Evolutionary conservation across 92 coral and sea anemone genomes (phyloP).

Genomic region (Desmophyllum pertusum): DNA sequence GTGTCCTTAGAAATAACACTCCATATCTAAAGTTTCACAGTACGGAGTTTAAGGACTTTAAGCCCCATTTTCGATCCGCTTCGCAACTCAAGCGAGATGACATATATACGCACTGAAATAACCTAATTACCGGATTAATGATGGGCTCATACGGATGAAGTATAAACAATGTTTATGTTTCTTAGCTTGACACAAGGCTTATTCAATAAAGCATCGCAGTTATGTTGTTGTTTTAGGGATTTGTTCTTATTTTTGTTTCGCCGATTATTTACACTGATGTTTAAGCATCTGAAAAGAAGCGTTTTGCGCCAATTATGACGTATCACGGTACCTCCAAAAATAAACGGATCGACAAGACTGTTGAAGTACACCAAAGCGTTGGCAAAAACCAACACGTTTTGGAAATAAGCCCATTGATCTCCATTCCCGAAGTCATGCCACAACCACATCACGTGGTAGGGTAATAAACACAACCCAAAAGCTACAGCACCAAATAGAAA

Average conservation of each 20-base stretch:
- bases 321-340: slow-evolving; percentile 60
- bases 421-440: slow-evolving; percentile 80
- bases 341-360: slow-evolving; percentile 83
- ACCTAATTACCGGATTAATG: neutral
- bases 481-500: slow-evolving; percentile 73
- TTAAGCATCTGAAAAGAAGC: slow-evolving; percentile 14
- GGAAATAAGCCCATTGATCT: slow-evolving; percentile 45
- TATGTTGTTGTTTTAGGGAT: neutral
- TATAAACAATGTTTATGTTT: neutral
- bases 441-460: slow-evolving; percentile 77
- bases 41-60: neutral
- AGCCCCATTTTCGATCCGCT: neutral
- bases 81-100: neutral
- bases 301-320: slow-evolving; percentile 30
- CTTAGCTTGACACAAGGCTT: neutral
- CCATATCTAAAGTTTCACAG: neutral
- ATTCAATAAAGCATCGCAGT: neutral
- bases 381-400: slow-evolving; percentile 48
- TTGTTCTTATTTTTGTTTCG: neutral
- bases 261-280: neutral
- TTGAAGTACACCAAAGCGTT: slow-evolving; percentile 69
- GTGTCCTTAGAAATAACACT: neutral
- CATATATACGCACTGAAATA: neutral
- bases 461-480: slow-evolving; percentile 74
- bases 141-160: slow-evolving; percentile 16